phyloP scores from a whole-genome alignment of 2,797 vertebrate species.

The Neosilurus mollespiculum region DNA sequence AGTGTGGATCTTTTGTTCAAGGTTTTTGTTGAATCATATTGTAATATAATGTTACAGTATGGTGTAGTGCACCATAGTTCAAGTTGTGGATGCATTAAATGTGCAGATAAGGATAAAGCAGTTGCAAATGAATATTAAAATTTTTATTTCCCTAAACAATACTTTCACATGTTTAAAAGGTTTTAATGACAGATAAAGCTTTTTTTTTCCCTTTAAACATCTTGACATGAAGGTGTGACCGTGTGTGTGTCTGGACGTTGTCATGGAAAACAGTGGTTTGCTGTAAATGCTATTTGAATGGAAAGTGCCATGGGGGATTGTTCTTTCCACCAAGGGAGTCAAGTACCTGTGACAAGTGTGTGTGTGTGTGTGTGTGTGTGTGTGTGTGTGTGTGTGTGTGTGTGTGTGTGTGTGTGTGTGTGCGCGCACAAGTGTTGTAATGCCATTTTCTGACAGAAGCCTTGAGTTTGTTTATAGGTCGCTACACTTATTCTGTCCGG shows the following conservation, averaged over 20 bases:
- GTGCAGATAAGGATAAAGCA: slow-evolving; percentile 9
- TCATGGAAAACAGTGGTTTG: slow-evolving; percentile 33
- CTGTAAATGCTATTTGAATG: slow-evolving; percentile 25
- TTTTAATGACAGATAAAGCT: not conserved
- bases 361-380: slow-evolving; percentile 12
- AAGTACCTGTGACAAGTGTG: slow-evolving; percentile 35
- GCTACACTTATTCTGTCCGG: slow-evolving; percentile 9
- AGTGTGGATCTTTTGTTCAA: not conserved
- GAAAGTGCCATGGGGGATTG: slow-evolving; percentile 44
- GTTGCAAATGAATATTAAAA: slow-evolving; percentile 34
- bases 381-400: slow-evolving; percentile 12
- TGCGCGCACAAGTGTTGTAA: not conserved
- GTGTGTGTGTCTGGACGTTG: not conserved
- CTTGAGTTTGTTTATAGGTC: slow-evolving; percentile 20
- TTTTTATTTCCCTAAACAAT: not conserved
- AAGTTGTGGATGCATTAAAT: slow-evolving; percentile 32
- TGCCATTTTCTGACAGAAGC: slow-evolving; percentile 20
- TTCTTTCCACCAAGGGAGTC: slow-evolving; percentile 41
- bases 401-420: not conserved
- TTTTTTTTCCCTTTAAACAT: not conserved
- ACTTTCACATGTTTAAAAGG: not conserved
- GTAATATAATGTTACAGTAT: slow-evolving; percentile 31
- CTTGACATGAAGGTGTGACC: slow-evolving; percentile 15
- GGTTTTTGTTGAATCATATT: not conserved
- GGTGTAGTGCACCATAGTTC: slow-evolving; percentile 13